Base-by-base conservation (phyloP, 1,140 invertebrate genomes). In the Pogonomyrmex barbatus region DNA sequence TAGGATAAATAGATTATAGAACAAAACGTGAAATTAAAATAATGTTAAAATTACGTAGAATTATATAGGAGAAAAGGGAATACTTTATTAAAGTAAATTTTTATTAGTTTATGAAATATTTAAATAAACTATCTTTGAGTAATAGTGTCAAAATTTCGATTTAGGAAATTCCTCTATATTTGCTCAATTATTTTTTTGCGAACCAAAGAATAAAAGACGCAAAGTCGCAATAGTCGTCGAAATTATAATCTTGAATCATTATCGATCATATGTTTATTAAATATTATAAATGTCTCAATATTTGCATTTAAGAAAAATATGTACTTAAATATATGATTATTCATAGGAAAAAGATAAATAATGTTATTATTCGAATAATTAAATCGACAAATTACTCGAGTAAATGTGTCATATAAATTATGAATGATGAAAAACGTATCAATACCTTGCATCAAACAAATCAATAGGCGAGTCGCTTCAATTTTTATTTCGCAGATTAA, bases 401-500 rank as follows among this genome's bases (percentile, higher is more conserved):
- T 17, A 3, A 54, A 3, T 56, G 17, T 39, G 10, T 70, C 42
- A 1, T 30, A 2, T 2, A 73, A 33, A 24, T 73, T 39, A 67
- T 67, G 8, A 73, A 24, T 73, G 33, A 39, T 60, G 30, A 5
- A 58, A 4, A 56, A 24, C n/a, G 24, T 33, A 60, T 39, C 54
- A 33, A 56, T 56, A 39, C 39, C 39, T 2, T 3, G 4, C 12
- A 73, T 73, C 33, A 39, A 56, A 4, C n/a, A 8, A 39, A 58
- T 30, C 14, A 14, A 6, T 56, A 30, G 6, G 6, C 36, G 17
- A n/a, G 3, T 75, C 58, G 42, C n/a, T 39, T 39, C 2, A 9
- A 39, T 56, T 75, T 73, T 39, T 12, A 75, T 75, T 70, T 70
- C 24, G 8, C 12, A 47, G n/a, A 24, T 30, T 14, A 56, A 8